Base-by-base conservation (phyloP, 2,888 invertebrate genomes). In the Peribatodes rhomboidaria region DNA sequence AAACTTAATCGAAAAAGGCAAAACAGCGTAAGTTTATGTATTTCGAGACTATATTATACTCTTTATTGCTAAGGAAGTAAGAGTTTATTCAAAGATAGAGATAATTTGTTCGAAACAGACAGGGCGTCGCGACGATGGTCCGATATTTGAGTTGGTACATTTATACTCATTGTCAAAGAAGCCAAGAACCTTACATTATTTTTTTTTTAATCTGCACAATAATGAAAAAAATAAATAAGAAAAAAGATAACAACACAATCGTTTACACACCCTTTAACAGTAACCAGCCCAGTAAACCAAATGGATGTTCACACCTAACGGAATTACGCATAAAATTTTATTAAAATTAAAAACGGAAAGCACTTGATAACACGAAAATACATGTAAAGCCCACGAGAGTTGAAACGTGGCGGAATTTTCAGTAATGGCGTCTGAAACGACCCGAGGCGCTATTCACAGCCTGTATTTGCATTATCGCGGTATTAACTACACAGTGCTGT, bases 381-480 rank as follows among this genome's bases (percentile, higher is more conserved):
- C 83, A 84, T 78, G 83, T 79, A 78, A 84, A 85, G 80, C 85
- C 81, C 81, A 78, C 79, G 79, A 81, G 81, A 83, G 81, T 81
- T 74, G 81, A 81, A 82, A 85, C 82, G 84, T 79, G 75, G 80
- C 81, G 74, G 86, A 87, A 87, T 87, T 89, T 86, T 86, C 85
- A 76, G 85, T 85, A 86, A 87, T 83, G 81, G 83, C 80, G 74
- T 66, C 79, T 76, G 77, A 68, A 86, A 87, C 79, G 84, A 78
- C 79, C 79, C 76, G 71, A 77, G 78, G 70, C 75, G 79, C 71
- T 79, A 81, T 81, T 83, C 84, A 76, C 78, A 76, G 82, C 70
- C 81, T 80, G 83, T 86, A 87, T 88, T 89, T 86, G 84, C 89
- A 89, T 89, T 88, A 89, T 86, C 85, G 82, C 78, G 76, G 81